These are phyloP conservation scores for Chironomus striatipennis DNA, from an alignment of 1,140 invertebrate species.

Conservation along the genomic window DNA sequence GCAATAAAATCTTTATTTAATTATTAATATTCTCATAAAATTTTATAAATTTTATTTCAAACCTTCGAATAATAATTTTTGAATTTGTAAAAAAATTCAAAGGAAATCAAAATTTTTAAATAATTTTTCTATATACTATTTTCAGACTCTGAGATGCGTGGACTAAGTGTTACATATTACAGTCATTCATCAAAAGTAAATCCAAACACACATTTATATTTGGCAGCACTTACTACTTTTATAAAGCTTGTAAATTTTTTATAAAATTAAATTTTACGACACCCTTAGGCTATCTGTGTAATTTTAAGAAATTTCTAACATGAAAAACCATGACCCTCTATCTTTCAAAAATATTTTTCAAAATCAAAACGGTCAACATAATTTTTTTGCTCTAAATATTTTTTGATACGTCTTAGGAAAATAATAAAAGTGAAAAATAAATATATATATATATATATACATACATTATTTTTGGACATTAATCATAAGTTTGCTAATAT, in stretches of 20 bases:
- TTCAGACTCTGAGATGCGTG: slow-evolving; percentile 29
- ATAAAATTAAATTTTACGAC: not conserved
- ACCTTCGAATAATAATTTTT: too few species aligned
- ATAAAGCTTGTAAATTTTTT: not conserved
- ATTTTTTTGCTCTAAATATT: slow-evolving; percentile 9
- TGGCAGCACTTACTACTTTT: not conserved
- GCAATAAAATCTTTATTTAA: too few species aligned
- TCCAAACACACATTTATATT: not conserved
- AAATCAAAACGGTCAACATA: not conserved
- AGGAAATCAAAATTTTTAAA: too few species aligned
- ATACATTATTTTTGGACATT: not conserved
- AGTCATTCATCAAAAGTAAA: slow-evolving; percentile 32
- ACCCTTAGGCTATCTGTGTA: not conserved
- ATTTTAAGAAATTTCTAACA: not conserved
- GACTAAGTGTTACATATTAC: slow-evolving; percentile 37
- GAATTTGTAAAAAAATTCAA: too few species aligned
- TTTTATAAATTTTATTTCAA: too few species aligned
- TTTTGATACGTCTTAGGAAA: slow-evolving; percentile 12
- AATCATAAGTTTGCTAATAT: not conserved
- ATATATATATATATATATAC: not conserved
- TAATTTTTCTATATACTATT: slow-evolving; percentile 19
- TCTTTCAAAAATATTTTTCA: not conserved
- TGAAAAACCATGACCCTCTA: not conserved
- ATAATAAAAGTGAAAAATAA: not conserved
- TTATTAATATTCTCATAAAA: too few species aligned